Conservation (phyloP, 2,797 vertebrate genomes). For the Esox lucius region DNA sequence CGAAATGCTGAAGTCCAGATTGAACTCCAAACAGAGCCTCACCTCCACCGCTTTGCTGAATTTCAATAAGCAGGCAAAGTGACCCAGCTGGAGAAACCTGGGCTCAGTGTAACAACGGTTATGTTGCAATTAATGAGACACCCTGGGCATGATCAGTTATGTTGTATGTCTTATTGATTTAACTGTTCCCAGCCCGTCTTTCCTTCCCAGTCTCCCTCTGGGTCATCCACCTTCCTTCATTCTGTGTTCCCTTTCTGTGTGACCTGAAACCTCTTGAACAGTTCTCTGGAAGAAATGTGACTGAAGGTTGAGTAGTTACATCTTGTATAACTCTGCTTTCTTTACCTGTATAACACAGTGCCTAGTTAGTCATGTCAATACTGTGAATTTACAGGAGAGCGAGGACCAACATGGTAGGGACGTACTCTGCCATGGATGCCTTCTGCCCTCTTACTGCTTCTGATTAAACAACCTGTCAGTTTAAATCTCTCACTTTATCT, state of each 20-base stretch:
- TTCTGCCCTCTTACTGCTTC: not conserved
- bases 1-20: conserved; percentile 55
- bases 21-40: conserved; percentile 58
- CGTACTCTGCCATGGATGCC: not conserved
- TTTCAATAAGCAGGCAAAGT: conserved; percentile 77
- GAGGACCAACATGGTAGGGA: not conserved
- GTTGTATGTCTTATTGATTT: conserved; percentile 83
- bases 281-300: conserved; percentile 54
- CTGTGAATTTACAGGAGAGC: conserved; percentile 51
- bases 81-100: conserved; percentile 74
- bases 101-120: conserved; percentile 75
- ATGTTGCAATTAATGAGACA: conserved; percentile 80
- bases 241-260: not conserved
- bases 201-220: not conserved
- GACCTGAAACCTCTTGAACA: conserved; percentile 37
- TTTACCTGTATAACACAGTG: conserved; percentile 64
- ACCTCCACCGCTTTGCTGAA: conserved; percentile 68
- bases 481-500: not conserved
- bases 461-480: not conserved
- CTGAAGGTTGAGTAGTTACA: conserved; percentile 77
- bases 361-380: conserved; percentile 70
- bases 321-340: conserved; percentile 66
- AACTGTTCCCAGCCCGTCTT: conserved; percentile 24
- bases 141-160: conserved; percentile 82
- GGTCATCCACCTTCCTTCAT: not conserved